These are phyloP conservation scores for Harpagoxenus sublaevis DNA, from an alignment of 2,888 invertebrate species.

Conservation along the genomic window DNA sequence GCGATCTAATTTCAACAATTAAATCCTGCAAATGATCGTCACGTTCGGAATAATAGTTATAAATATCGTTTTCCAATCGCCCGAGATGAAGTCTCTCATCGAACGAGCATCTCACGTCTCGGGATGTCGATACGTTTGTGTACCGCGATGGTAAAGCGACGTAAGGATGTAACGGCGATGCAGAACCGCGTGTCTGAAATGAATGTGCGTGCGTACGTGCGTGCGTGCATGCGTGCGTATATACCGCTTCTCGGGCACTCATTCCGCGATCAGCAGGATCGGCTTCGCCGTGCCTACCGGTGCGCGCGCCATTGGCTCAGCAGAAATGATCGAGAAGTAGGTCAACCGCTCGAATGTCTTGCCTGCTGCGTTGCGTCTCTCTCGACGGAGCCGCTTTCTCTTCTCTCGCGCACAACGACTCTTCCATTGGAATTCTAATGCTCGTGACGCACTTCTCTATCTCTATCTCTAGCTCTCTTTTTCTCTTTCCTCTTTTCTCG, in stretches of 20 bases:
- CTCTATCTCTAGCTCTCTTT: not conserved
- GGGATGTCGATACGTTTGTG: not conserved
- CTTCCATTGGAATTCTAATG: slow-evolving; percentile 78
- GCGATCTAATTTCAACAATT: slow-evolving; percentile 12
- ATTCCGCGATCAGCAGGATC: slow-evolving; percentile 58
- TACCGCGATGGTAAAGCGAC: slow-evolving; percentile 15
- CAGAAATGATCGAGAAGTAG: slow-evolving; percentile 78
- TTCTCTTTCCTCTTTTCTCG: not conserved
- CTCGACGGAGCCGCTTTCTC: slow-evolving; percentile 83
- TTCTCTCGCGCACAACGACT: slow-evolving; percentile 74
- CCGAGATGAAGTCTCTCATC: not conserved
- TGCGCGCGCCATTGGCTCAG: slow-evolving; percentile 69
- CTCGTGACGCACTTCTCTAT: slow-evolving; percentile 63
- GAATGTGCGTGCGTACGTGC: slow-evolving; percentile 55
- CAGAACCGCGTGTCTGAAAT: slow-evolving; percentile 67
- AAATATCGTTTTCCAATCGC: not conserved
- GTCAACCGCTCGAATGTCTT: slow-evolving; percentile 78
- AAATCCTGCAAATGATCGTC: not conserved
- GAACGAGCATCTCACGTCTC: not conserved
- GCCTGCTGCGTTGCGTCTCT: slow-evolving; percentile 78
- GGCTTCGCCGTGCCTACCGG: slow-evolving; percentile 54
- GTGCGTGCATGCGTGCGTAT: slow-evolving; percentile 34
- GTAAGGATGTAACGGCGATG: slow-evolving; percentile 26
- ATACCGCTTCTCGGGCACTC: slow-evolving; percentile 22
- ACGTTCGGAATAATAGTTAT: not conserved